A percentile compares a stretch with the other conserved stretches of the same genome.
These are phyloP conservation scores for Babylonia areolata DNA, from an alignment of 1,140 invertebrate genomes.

Conservation along the genomic window DNA sequence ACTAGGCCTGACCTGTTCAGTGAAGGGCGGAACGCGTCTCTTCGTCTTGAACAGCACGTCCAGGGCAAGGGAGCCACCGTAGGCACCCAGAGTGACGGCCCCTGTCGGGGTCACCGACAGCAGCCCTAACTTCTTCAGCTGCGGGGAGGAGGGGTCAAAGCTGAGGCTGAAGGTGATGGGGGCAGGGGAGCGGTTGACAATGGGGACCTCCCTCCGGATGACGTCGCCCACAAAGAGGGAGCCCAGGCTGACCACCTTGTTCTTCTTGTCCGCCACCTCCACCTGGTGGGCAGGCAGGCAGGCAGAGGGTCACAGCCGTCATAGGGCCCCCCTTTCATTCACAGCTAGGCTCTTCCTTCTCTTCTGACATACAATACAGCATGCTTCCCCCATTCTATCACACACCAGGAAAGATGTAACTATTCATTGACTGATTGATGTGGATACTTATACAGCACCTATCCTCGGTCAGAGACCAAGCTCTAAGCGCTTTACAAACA, in stretches of 20 bases:
- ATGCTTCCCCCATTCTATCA: too few relatives aligned
- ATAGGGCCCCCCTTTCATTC: too few relatives aligned
- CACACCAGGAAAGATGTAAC: too few relatives aligned
- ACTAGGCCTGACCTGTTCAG: slow-evolving; percentile 68
- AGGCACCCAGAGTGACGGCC: slow-evolving; percentile 66
- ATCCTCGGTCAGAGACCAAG: too few relatives aligned
- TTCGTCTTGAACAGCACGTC: slow-evolving; percentile 68
- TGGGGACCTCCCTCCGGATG: slow-evolving; percentile 69
- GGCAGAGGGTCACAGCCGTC: too few relatives aligned
- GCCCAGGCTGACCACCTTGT: slow-evolving; percentile 73
- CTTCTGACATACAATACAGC: too few relatives aligned
- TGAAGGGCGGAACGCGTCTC: slow-evolving; percentile 71
- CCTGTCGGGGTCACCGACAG: slow-evolving; percentile 57
- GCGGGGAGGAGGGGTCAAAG: slow-evolving; percentile 62
- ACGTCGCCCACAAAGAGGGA: slow-evolving; percentile 66
- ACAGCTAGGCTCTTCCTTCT: too few relatives aligned
- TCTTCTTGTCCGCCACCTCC: slow-evolving; percentile 70
- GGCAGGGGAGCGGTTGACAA: slow-evolving; percentile 74
- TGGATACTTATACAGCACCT: too few relatives aligned
- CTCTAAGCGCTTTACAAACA: too few relatives aligned
- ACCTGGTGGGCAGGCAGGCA: too few relatives aligned
- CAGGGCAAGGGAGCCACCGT: slow-evolving; percentile 68
- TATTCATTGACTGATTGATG: too few relatives aligned
- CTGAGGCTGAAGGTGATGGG: slow-evolving; percentile 71
- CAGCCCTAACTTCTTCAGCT: slow-evolving; percentile 60